These are phyloP conservation scores for Cydia pomonella DNA, from an alignment of 1,140 invertebrate species.

Conservation along the genomic window DNA sequence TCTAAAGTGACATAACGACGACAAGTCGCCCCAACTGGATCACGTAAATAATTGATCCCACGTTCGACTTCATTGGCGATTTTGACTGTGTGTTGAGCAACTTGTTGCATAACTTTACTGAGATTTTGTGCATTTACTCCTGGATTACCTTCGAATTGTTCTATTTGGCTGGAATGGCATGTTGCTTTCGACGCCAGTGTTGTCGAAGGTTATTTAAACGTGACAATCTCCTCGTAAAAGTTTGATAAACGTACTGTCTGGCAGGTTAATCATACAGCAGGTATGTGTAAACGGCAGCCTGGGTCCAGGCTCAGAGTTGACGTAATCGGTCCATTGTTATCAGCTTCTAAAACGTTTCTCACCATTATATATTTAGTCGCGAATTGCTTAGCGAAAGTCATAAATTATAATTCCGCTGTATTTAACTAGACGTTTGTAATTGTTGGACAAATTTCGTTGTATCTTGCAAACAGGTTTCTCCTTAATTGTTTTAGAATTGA, in stretches of 20 bases:
- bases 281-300: slow-evolving; percentile 34
- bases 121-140: slow-evolving; percentile 42
- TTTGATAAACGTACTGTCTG: background rate
- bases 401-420: slow-evolving; percentile 34
- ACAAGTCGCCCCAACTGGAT: slow-evolving; percentile 51
- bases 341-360: slow-evolving; percentile 40
- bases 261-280: slow-evolving; percentile 1
- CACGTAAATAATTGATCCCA: slow-evolving; percentile 70
- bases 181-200: slow-evolving; percentile 37
- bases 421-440: slow-evolving; percentile 27
- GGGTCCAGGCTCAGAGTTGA: slow-evolving; percentile 24
- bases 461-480: background rate
- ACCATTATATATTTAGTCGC: slow-evolving; percentile 42
- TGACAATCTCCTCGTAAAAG: background rate
- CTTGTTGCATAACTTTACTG: slow-evolving; percentile 38
- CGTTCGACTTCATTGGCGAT: slow-evolving; percentile 60
- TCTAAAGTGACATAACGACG: slow-evolving; percentile 49
- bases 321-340: slow-evolving; percentile 47
- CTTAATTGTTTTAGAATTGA: slow-evolving; percentile 1
- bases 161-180: slow-evolving; percentile 38
- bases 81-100: slow-evolving; percentile 36
- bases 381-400: slow-evolving; percentile 45
- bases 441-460: background rate
- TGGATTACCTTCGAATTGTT: slow-evolving; percentile 42
- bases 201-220: slow-evolving; percentile 38